These are phyloP conservation scores for Linurgus olivaceus DNA, from an alignment of 2,797 vertebrate genomes.

Conservation along the genomic window DNA sequence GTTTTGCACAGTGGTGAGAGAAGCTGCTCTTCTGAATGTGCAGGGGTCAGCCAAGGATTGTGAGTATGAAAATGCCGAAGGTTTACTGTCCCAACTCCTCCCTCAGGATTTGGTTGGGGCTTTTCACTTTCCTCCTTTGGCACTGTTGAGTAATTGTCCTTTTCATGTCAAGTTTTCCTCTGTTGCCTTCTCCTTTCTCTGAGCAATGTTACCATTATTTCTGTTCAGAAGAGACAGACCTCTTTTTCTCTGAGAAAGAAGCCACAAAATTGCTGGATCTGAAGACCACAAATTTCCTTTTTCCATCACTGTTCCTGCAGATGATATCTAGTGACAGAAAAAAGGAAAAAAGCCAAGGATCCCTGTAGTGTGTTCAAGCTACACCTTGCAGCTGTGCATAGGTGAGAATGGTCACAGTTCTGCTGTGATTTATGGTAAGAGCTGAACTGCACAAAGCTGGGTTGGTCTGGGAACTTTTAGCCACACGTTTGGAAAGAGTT, in stretches of 20 bases:
- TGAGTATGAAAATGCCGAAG: not conserved
- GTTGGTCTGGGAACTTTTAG: not conserved
- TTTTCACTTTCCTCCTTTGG: not conserved
- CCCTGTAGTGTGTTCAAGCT: rapidly evolving
- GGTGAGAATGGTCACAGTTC: not conserved
- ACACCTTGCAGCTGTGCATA: rapidly evolving
- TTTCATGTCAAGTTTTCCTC: not conserved
- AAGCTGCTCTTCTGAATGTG: not conserved
- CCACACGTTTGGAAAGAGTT: not conserved
- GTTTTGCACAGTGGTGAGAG: not conserved
- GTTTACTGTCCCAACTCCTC: not conserved
- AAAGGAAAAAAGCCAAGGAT: not conserved
- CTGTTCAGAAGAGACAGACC: not conserved
- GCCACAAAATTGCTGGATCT: not conserved
- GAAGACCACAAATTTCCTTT: not conserved
- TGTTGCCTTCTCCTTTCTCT: not conserved
- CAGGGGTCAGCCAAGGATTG: not conserved
- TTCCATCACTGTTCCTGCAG: not conserved
- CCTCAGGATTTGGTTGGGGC: not conserved
- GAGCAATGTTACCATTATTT: not conserved
- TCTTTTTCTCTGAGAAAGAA: not conserved
- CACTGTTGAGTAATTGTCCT: not conserved
- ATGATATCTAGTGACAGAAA: not conserved
- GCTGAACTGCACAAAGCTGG: not conserved
- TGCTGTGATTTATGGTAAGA: not conserved